Percentiles rank a stretch among this genome's conserved stretches.
phyloP scores from a whole-genome alignment of 2,888 invertebrate species.

The Oscheius sp. region DNA sequence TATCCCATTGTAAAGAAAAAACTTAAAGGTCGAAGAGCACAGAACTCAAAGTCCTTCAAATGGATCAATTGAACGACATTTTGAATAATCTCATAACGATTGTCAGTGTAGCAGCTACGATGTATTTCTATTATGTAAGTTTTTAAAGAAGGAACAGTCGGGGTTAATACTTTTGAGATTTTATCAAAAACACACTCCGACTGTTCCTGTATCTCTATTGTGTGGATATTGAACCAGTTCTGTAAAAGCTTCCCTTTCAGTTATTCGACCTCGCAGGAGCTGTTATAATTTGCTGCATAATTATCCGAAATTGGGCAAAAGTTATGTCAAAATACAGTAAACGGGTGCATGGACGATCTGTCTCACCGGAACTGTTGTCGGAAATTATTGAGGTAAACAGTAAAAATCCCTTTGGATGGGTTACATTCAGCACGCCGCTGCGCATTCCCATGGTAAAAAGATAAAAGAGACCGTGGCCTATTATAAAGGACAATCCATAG shows the following conservation, averaged over 20 bases:
- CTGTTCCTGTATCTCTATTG: not conserved
- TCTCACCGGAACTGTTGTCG: not conserved
- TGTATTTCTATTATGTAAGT: slow-evolving; percentile 13
- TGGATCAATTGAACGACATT: slow-evolving; percentile 52
- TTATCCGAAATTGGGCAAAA: slow-evolving; percentile 47
- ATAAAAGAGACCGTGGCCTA: slow-evolving; percentile 4
- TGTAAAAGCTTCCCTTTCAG: slow-evolving; percentile 30
- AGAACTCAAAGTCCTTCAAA: slow-evolving; percentile 48
- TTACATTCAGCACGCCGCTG: not conserved
- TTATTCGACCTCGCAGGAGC: slow-evolving; percentile 49
- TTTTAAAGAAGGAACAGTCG: not conserved
- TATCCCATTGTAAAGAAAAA: slow-evolving; percentile 31
- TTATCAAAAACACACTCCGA: slow-evolving; percentile 2
- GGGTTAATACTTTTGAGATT: not conserved
- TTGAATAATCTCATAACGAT: slow-evolving; percentile 41
- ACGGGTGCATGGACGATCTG: slow-evolving; percentile 27
- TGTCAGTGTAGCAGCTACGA: slow-evolving; percentile 27
- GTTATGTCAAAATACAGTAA: slow-evolving; percentile 29
- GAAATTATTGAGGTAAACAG: slow-evolving; percentile 16
- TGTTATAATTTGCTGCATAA: slow-evolving; percentile 41
- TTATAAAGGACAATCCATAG: not conserved
- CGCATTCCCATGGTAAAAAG: not conserved
- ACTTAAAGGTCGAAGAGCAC: slow-evolving; percentile 32
- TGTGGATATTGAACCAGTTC: not conserved
- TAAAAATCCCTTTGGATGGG: no score